Evolutionary conservation across 2,113 vertebrate species (phyloP), one percentile per base, ranked within the genome.

Genomic region (Hydropotes inermis): DNA sequence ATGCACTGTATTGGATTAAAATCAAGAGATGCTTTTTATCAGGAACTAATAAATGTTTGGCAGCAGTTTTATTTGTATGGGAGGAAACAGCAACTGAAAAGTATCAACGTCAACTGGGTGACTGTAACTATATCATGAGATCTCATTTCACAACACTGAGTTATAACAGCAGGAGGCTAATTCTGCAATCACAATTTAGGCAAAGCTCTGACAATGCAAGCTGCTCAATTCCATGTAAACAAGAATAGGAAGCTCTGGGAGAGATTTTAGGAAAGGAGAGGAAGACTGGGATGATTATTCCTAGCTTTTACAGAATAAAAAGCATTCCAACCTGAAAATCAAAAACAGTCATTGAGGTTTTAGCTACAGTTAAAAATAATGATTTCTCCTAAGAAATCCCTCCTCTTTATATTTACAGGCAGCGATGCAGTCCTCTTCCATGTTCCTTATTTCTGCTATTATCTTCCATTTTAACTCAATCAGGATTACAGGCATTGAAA

Each of bases 81-180:
- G 23, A 87, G 97, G 79, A 95, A 97, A 93, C 28, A 91, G 89
- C 74, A 92, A 82, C 39, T 92, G 76, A 87, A 96, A 97, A 92
- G 36, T 45, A 70, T 85, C 74, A 82, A 87, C 14, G 3, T 94
- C 94, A 95, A 88, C 58, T 87, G 87, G 52, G 74, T 93, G 93
- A 88, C 86, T 97, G 10, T 50, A 82, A 95, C 74, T 84, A 33
- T 95, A 87, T 96, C 90, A 39, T 87, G 93, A 98, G 87, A 89
- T 79, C 94, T 96, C 91, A 95, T 85, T 97, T 94, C 89, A 92
- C 83, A 97, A 82, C 96, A 64, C 61, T 84, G 89, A 91, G 87
- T 95, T 97, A 43, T 61, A 88, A 85, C 95, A 93, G 89, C 95
- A 95, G 92, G 97, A 87, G 89, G 83, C 81, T 96, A 98, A 98